A percentile compares a stretch with the other conserved stretches of the same genome.
These are phyloP conservation scores for Oenanthe melanoleuca DNA, from an alignment of 2,113 vertebrate species.

Conservation along the genomic window DNA sequence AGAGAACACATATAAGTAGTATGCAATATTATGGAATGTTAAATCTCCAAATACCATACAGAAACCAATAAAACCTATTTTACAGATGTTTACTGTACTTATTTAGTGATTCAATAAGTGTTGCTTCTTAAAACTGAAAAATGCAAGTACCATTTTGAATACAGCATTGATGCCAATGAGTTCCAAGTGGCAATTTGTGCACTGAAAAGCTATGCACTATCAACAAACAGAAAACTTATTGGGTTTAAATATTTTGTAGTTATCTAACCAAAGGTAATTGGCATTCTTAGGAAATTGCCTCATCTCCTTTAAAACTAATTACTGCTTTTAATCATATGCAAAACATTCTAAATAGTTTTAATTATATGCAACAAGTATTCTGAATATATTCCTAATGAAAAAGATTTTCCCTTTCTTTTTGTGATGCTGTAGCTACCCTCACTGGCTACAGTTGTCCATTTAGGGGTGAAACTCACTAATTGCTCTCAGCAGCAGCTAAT, in stretches of 20 bases:
- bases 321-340: not conserved
- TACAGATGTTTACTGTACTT: constrained; percentile 48
- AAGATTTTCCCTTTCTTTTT: not conserved
- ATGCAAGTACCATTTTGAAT: not conserved
- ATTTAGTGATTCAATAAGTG: not conserved
- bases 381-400: not conserved
- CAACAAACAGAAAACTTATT: not conserved
- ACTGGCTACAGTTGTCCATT: not conserved
- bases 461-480: not conserved
- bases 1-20: constrained; percentile 65
- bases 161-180: not conserved
- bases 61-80: constrained; percentile 78
- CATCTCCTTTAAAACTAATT: not conserved
- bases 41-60: constrained; percentile 61
- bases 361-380: not conserved
- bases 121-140: not conserved
- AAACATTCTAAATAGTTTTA: not conserved
- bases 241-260: not conserved
- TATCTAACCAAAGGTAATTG: not conserved
- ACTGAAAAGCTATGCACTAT: not conserved
- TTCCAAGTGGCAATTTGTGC: not conserved
- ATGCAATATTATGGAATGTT: constrained; percentile 78
- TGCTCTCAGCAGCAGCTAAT: fast-evolving
- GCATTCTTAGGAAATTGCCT: not conserved
- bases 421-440: not conserved